These are phyloP conservation scores for Apogon talboti DNA, from an alignment of 2,797 vertebrate genomes.

Conservation along the genomic window DNA sequence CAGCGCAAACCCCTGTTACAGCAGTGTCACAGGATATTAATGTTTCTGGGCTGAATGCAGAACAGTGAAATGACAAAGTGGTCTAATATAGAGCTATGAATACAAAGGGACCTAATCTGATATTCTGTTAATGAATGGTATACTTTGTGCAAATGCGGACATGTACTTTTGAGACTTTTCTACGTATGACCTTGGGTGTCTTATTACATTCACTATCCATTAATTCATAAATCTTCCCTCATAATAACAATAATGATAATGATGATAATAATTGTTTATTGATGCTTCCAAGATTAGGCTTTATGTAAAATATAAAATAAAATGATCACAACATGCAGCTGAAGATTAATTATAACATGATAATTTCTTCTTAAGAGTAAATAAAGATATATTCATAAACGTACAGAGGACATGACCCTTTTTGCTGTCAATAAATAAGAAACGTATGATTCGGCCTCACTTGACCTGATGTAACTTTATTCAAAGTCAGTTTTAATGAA, in stretches of 20 bases:
- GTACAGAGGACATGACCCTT: no score
- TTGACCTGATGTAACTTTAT: slow-evolving; percentile 18
- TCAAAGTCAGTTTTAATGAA: slow-evolving; percentile 44
- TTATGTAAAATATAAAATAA: no score
- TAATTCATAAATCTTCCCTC: neutral
- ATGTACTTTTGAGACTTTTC: neutral
- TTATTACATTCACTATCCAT: slow-evolving; percentile 30
- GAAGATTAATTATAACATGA: no score
- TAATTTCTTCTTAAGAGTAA: no score
- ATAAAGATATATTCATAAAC: no score
- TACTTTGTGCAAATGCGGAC: slow-evolving; percentile 9
- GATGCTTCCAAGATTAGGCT: no score
- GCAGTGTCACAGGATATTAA: slow-evolving; percentile 5
- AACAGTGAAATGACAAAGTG: neutral
- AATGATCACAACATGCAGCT: no score
- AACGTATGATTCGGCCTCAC: slow-evolving; percentile 1
- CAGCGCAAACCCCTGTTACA: slow-evolving; percentile 1
- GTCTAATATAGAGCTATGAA: slow-evolving; percentile 23
- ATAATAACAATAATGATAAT: neutral
- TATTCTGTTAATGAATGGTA: no score
- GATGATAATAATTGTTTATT: no score
- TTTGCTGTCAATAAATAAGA: slow-evolving; percentile 8
- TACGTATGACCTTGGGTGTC: slow-evolving; percentile 26
- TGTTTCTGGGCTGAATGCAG: slow-evolving; percentile 1
- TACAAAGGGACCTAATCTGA: slow-evolving; percentile 10